Conservation (phyloP, 1,140 invertebrate genomes). For the Halotydeus destructor region DNA sequence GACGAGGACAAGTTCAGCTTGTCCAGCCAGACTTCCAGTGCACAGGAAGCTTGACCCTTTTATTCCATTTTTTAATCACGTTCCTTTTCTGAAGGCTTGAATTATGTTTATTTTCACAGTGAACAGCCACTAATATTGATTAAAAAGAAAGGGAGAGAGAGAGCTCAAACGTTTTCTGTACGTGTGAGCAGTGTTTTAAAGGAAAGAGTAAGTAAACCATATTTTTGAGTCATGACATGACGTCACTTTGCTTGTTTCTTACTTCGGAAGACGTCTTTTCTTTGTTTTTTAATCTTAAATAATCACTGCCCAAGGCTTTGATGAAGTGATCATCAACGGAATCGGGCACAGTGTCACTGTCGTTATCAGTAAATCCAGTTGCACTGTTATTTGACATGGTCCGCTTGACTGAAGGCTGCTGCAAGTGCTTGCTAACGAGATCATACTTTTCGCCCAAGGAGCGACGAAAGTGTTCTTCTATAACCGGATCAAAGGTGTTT, state of each 20-base stretch:
- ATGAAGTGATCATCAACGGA: slow-evolving; percentile 86
- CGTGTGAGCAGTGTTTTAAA: too few relatives aligned
- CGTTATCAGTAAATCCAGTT: not conserved
- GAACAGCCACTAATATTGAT: not conserved
- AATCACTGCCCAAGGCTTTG: slow-evolving; percentile 80
- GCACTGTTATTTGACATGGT: not conserved
- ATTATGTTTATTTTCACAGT: not conserved
- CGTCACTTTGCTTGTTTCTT: not conserved
- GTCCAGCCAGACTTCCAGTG: not conserved
- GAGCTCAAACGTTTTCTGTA: too few relatives aligned
- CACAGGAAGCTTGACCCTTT: too few relatives aligned
- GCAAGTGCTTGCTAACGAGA: not conserved
- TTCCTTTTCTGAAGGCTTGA: not conserved
- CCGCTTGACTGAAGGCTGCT: not conserved
- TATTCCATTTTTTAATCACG: too few relatives aligned
- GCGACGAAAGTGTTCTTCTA: slow-evolving; percentile 84
- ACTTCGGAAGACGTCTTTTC: not conserved
- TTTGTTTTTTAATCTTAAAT: slow-evolving; percentile 21
- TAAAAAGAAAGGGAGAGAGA: too few relatives aligned
- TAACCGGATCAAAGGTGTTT: slow-evolving; percentile 47
- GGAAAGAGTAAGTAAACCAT: too few relatives aligned
- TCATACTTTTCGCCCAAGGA: slow-evolving; percentile 53
- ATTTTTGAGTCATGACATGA: too few relatives aligned
- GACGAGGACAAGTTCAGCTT: slow-evolving; percentile 3
- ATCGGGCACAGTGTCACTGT: not conserved